Evolutionary conservation across 2,888 invertebrate species (phyloP).

Genomic region (Rhaphigaster nebulosa): DNA sequence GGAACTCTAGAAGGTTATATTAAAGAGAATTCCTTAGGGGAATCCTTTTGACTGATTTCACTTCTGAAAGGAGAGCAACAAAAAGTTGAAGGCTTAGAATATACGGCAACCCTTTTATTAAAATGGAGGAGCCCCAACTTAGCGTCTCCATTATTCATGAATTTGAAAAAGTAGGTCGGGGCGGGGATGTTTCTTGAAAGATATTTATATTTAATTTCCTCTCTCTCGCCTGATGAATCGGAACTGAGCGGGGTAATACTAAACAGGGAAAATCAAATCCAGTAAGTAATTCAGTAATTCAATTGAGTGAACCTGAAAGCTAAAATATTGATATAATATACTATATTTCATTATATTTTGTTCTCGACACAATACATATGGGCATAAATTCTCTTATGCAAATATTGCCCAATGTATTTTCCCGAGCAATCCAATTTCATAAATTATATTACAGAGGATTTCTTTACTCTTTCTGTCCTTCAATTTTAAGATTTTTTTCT

Average conservation of each 20-base stretch:
- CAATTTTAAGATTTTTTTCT: too few species aligned
- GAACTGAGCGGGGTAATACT: background rate
- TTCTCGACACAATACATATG: too few species aligned
- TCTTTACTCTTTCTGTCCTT: too few species aligned
- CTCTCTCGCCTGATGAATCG: background rate
- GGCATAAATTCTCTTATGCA: too few species aligned
- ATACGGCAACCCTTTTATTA: slow-evolving; percentile 45
- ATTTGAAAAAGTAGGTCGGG: slow-evolving; percentile 14
- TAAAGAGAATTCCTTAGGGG: background rate
- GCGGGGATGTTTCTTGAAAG: background rate
- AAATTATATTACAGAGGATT: too few species aligned
- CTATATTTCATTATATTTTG: too few species aligned
- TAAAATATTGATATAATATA: too few species aligned
- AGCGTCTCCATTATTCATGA: slow-evolving; percentile 44
- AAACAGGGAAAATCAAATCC: background rate
- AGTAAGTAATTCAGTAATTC: too few species aligned
- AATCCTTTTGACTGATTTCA: slow-evolving; percentile 35
- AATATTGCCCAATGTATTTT: too few species aligned
- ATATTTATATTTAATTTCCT: slow-evolving; percentile 38
- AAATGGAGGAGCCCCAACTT: slow-evolving; percentile 30
- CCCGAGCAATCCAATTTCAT: too few species aligned
- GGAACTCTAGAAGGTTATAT: background rate
- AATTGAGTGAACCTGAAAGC: too few species aligned
- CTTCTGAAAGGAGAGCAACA: slow-evolving; percentile 12
- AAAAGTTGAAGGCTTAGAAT: slow-evolving; percentile 41